Percentiles rank a stretch among this genome's conserved stretches.
Conservation (phyloP, 1,140 invertebrate species). For the Philopotamus ludificatus region DNA sequence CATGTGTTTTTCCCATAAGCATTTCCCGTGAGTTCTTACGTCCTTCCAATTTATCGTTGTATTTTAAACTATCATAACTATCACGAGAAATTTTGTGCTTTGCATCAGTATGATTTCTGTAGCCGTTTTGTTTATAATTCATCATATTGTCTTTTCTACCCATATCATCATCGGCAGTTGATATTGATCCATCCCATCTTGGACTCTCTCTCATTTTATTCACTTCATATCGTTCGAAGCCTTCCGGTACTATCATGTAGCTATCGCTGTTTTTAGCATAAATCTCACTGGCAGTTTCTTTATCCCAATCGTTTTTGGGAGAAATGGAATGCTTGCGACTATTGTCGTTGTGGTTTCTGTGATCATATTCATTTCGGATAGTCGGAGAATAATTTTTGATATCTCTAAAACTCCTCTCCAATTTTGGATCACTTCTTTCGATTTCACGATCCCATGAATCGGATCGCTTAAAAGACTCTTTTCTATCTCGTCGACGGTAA, state of each 20-base stretch:
- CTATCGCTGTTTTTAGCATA: conserved; percentile 38
- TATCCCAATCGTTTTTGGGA: conserved; percentile 40
- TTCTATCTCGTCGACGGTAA: conserved; percentile 34
- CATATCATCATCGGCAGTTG: conserved; percentile 34
- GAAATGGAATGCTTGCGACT: conserved; percentile 34
- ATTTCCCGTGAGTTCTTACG: conserved; percentile 54
- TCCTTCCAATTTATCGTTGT: conserved; percentile 50
- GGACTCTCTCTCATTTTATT: conserved; percentile 33
- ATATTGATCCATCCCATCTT: conserved; percentile 37
- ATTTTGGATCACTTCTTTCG: conserved; percentile 36
- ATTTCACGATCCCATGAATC: conserved; percentile 42
- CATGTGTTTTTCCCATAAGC: conserved; percentile 51
- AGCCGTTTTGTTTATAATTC: conserved; percentile 32
- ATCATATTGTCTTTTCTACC: conserved; percentile 24
- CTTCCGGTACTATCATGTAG: conserved; percentile 45
- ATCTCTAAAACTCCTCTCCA: conserved; percentile 30
- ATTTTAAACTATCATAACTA: conserved; percentile 46
- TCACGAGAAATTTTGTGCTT: conserved; percentile 43
- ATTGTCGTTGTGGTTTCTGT: conserved; percentile 25
- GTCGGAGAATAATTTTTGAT: conserved; percentile 31
- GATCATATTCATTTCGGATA: conserved; percentile 13
- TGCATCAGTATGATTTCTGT: conserved; percentile 25
- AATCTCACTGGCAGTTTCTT: conserved; percentile 39
- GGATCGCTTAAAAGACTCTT: conserved; percentile 37
- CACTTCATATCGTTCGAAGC: conserved; percentile 53